Base-by-base conservation (phyloP, 2,888 invertebrate species). In the Eledona agricola region DNA sequence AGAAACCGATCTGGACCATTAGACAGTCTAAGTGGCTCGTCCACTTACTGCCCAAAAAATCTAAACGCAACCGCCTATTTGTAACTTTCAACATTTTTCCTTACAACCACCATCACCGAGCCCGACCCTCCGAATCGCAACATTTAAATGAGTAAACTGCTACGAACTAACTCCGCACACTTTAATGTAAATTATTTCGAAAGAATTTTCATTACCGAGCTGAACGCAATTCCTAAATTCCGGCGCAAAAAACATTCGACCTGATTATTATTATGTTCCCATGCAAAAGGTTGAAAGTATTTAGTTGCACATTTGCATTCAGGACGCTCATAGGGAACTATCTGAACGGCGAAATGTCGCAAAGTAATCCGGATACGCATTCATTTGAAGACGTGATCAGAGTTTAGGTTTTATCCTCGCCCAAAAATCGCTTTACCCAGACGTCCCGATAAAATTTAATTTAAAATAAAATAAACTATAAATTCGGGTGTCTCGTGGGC, bases 341-440 rank as follows among this genome's bases (percentile, higher is more conserved):
- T 40, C 20, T 40, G 10, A 40, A 40, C 19, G 28, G 16, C 28
- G 40, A 25, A 28, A 40, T 40, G 40, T 13, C 38, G 38, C 26
- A 38, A 38, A 26, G 38, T 26, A 12, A 12, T 19, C 29, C 20
- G 42, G 22, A 28, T 42, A 42, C 42, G 42, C 42, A 42, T 40
- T 40, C 40, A 7, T 40, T 34, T 40, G 6, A 26, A 26, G 26
- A 42, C 42, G 42, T 42, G 42, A 26, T 42, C 42, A 42, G 42
- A 42, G 42, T 20, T 19, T 12, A 42, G 42, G 15, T 29, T 42
- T 28, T 42, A 29, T 31, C 42, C 31, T 42, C 31, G 31, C 15
- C 29, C 20, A 26, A 25, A 23, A 25, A 38, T 38, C 25, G n/a
- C n/a, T n/a, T n/a, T n/a, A n/a, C n/a, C n/a, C n/a, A 7, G 25